Percentiles rank a stretch among this genome's conserved stretches.
Conservation (phyloP, 2,113 vertebrate species). For the Patagioenas fasciata region DNA sequence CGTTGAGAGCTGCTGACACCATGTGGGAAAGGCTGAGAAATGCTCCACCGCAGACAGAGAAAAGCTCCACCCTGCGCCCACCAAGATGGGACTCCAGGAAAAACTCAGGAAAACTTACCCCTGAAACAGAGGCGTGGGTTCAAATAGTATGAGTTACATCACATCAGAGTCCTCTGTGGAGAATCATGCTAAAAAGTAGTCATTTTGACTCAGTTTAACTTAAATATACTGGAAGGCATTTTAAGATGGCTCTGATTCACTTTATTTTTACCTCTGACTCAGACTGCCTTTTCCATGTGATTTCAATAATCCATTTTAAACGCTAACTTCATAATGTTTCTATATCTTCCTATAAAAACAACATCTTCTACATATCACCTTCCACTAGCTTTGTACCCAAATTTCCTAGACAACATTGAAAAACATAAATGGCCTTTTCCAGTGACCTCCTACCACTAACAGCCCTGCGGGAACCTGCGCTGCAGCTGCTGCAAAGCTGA, state of each 20-base stretch:
- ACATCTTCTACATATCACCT: not conserved
- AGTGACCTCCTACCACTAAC: not conserved
- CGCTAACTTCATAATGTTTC: not conserved
- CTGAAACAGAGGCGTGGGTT: not conserved
- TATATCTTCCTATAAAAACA: not conserved
- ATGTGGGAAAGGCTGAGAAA: conserved; percentile 26
- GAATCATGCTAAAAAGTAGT: not conserved
- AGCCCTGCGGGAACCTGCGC: not conserved
- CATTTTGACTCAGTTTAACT: not conserved
- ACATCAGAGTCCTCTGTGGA: fast-evolving
- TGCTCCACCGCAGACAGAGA: not conserved
- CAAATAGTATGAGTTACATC: fast-evolving
- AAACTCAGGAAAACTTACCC: fast-evolving
- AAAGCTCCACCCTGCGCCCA: not conserved
- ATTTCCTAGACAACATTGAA: not conserved
- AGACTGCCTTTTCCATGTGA: not conserved
- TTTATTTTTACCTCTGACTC: not conserved
- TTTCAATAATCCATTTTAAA: not conserved
- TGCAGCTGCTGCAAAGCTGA: not conserved
- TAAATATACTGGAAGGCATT: not conserved
- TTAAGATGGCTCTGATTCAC: not conserved
- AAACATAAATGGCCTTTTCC: not conserved
- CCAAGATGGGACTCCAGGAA: fast-evolving
- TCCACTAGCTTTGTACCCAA: not conserved
- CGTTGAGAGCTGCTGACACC: conserved; percentile 55